Conservation (phyloP, 2,797 vertebrate species). For the Apogon talboti region DNA sequence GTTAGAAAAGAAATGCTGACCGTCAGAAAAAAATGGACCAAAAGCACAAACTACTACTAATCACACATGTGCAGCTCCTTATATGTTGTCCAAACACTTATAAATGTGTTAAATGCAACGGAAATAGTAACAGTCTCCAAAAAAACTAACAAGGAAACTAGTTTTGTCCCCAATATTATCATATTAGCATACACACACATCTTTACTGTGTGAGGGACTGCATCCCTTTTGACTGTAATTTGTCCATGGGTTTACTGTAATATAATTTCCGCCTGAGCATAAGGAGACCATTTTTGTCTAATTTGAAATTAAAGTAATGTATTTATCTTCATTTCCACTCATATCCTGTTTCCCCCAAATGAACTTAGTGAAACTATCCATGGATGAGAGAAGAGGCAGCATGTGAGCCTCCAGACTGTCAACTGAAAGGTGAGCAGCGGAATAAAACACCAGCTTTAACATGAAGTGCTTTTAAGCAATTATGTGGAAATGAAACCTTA, state of each 20-base stretch:
- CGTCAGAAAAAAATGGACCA: too few species aligned
- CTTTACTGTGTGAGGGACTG: slow-evolving; percentile 15
- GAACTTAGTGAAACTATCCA: slow-evolving; percentile 34
- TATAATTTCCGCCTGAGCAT: slow-evolving; percentile 41
- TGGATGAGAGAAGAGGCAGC: slow-evolving; percentile 24
- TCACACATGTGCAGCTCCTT: too few species aligned
- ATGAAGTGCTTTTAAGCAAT: neutral
- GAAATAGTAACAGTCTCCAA: too few species aligned
- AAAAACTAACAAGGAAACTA: too few species aligned
- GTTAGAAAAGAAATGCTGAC: too few species aligned
- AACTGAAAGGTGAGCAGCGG: slow-evolving; percentile 26
- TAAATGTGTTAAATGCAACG: too few species aligned
- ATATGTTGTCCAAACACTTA: too few species aligned
- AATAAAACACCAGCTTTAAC: slow-evolving; percentile 7
- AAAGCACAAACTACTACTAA: too few species aligned
- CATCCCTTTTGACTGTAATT: slow-evolving; percentile 26
- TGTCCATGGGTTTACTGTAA: slow-evolving; percentile 24
- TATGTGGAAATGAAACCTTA: slow-evolving; percentile 18
- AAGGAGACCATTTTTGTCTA: slow-evolving; percentile 29
- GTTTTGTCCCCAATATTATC: too few species aligned
- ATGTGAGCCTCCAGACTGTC: slow-evolving; percentile 12
- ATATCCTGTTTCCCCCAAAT: slow-evolving; percentile 55
- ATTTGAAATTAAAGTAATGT: slow-evolving; percentile 54
- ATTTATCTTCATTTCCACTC: slow-evolving; percentile 58
- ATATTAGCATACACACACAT: neutral